A percentile compares a stretch with the other conserved stretches of the same genome.
Evolutionary conservation across 2,888 invertebrate species (phyloP).

Genomic region (Rhyacophila evoluta): DNA sequence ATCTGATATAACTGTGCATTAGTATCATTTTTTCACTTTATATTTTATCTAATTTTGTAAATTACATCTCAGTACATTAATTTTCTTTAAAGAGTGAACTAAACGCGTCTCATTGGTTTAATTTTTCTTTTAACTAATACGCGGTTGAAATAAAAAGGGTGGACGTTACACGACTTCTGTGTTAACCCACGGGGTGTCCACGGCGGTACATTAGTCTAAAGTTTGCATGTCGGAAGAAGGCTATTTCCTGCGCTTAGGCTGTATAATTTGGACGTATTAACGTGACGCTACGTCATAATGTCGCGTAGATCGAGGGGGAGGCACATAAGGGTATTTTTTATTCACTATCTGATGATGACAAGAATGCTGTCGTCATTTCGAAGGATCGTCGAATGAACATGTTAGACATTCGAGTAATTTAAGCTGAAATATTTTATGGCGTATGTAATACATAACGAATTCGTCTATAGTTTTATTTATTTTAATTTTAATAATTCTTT

Average conservation of each 20-base stretch:
- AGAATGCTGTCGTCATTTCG: conserved; percentile 33
- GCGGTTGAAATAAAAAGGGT: too few relatives aligned
- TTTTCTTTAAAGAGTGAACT: too few relatives aligned
- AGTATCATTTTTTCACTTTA: too few relatives aligned
- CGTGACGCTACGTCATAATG: conserved; percentile 33
- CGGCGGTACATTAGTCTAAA: conserved; percentile 42
- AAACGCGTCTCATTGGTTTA: too few relatives aligned
- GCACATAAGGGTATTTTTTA: not conserved
- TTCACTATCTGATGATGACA: conserved; percentile 21
- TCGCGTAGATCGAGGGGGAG: conserved; percentile 1
- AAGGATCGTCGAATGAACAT: not conserved
- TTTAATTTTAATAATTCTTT: too few relatives aligned
- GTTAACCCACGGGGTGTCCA: conserved; percentile 30
- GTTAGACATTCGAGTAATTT: not conserved
- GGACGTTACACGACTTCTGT: not conserved
- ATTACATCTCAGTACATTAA: too few relatives aligned
- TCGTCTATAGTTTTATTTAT: not conserved
- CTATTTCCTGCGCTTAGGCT: conserved; percentile 56
- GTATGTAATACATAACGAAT: not conserved
- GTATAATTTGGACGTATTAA: conserved; percentile 54
- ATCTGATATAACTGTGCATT: too few relatives aligned
- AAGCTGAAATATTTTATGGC: not conserved
- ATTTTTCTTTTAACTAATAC: too few relatives aligned
- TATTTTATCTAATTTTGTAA: too few relatives aligned
- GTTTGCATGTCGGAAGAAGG: conserved; percentile 57